Percentiles rank a stretch among this genome's conserved stretches.
Evolutionary conservation across 2,113 vertebrate species (phyloP).

Genomic region (Sylvia atricapilla): DNA sequence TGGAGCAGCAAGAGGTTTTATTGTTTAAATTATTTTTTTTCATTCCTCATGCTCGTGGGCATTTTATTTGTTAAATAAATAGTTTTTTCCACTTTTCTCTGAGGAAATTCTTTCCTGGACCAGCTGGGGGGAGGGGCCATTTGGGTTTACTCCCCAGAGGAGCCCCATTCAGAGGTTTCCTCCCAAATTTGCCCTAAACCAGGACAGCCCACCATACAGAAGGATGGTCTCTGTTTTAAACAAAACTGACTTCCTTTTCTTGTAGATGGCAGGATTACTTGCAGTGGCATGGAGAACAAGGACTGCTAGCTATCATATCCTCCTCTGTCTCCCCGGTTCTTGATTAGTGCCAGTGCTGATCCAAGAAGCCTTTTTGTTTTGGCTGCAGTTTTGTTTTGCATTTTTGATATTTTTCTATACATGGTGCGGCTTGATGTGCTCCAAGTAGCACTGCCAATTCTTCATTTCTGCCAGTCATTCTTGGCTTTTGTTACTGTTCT

Average conservation of each 20-base stretch:
- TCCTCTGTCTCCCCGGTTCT: background rate
- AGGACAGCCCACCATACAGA: background rate
- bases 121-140: too few relatives aligned
- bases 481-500: background rate
- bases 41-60: too few relatives aligned
- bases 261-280: background rate
- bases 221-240: background rate
- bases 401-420: background rate
- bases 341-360: background rate
- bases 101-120: too few relatives aligned
- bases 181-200: too few relatives aligned
- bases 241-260: background rate
- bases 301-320: background rate
- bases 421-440: background rate
- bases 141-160: too few relatives aligned
- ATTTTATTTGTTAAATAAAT: too few relatives aligned
- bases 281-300: background rate
- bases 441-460: background rate
- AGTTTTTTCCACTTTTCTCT: too few relatives aligned
- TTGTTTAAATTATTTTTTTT: too few relatives aligned
- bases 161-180: too few relatives aligned
- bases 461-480: background rate
- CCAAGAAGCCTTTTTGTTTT: background rate
- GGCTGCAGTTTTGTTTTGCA: background rate
- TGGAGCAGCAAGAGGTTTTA: too few relatives aligned